Evolutionary conservation across 2,113 vertebrate genomes (phyloP).

Genomic region (Malaclemys terrapin): DNA sequence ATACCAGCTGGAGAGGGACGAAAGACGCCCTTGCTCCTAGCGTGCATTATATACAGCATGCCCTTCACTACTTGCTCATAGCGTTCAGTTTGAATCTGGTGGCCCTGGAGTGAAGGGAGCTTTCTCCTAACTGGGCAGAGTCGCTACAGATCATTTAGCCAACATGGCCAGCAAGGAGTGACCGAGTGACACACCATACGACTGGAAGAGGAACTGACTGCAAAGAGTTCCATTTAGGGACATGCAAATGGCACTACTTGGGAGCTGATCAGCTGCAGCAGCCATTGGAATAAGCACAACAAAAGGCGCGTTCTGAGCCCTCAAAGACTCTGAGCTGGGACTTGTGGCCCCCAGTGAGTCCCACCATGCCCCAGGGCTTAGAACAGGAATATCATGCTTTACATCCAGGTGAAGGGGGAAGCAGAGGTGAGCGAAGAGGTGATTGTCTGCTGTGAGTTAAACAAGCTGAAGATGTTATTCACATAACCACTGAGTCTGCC

Average conservation of each 20-base stretch:
- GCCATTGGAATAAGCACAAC: background rate
- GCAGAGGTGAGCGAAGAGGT: background rate
- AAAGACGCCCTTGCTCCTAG: background rate
- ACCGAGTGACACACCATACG: background rate
- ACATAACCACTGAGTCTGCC: background rate
- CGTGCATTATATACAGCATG: background rate
- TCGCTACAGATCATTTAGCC: background rate
- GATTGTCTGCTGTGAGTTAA: background rate
- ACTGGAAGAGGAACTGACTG: background rate
- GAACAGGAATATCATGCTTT: background rate
- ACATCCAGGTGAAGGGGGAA: background rate
- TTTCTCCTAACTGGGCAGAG: background rate
- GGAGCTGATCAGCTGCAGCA: background rate
- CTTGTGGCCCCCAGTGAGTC: background rate
- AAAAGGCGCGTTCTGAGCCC: background rate
- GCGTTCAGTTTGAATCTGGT: background rate
- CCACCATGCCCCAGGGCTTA: background rate
- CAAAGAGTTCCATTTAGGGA: background rate
- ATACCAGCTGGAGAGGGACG: background rate
- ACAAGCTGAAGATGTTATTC: background rate
- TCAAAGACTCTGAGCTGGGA: slow-evolving; percentile 1
- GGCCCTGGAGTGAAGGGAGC: background rate
- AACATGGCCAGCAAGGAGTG: background rate
- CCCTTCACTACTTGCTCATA: background rate
- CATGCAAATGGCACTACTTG: background rate